Evolutionary conservation across 2,888 invertebrate genomes (phyloP), one percentile per base, ranked within the genome.

Genomic region (Osmoderma eremita): DNA sequence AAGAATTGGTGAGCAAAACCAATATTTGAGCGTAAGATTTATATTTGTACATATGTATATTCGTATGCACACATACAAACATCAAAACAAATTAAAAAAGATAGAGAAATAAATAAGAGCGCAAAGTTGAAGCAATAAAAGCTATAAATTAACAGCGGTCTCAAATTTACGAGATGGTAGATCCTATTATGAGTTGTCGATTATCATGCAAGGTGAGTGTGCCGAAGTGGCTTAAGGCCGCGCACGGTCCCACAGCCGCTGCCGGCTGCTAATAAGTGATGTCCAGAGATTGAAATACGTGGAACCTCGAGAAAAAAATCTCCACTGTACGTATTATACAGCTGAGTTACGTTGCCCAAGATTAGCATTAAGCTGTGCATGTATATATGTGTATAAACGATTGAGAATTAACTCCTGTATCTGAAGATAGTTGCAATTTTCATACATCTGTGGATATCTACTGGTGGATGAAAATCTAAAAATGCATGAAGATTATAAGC

Each of bases 131-230:
- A 48, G 58, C 65, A 65, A 54, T 65, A 56, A 56, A 56, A 39
- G 48, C 56, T 24, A 65, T 65, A 65, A 65, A 65, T 65, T 65
- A 65, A 56, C 48, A 38, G 22, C 48, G 24, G 30, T 39, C 38
- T 49, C 49, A 41, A 65, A 72, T 72, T 72, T 72, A 72, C 70
- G 72, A 72, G 67, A 66, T 61, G 58, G 65, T 68, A 68, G 70
- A 71, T 71, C 70, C 69, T 68, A 74, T 75, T 75, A 75, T 75
- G 74, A 74, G 75, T 75, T 73, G 75, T 74, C 74, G 74, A 75
- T 75, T 75, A 75, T 73, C 75, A 75, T 75, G 75, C 75, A 73
- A 75, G 70, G 70, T 72, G 71, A 71, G 74, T 74, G 70, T 66
- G 67, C 42, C 65, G 49, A 56, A 10, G 18, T n/a, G 54, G 22